Conservation (phyloP, 2,113 vertebrate species). For the human region DNA sequence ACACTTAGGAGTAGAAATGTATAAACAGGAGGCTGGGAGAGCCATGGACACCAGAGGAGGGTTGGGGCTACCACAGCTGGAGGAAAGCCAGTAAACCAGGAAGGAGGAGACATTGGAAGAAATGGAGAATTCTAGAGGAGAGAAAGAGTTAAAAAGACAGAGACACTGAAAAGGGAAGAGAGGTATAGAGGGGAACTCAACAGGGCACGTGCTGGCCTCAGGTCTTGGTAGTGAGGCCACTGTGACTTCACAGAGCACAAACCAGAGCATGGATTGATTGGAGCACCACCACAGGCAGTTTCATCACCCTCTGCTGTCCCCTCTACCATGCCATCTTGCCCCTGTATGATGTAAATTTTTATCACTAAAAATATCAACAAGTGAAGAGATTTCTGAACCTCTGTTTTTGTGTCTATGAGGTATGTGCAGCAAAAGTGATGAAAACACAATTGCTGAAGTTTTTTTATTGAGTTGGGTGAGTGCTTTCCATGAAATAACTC, state of each 20-base stretch:
- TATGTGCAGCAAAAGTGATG: neutral
- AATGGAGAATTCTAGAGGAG: neutral
- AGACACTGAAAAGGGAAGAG: neutral
- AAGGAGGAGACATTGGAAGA: neutral
- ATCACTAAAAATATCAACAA: neutral
- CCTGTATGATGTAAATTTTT: neutral
- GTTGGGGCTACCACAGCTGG: neutral
- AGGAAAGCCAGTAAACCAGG: neutral
- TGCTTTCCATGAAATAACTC: neutral
- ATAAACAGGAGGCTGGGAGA: neutral
- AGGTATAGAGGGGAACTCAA: neutral
- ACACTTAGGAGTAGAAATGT: neutral
- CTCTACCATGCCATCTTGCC: neutral
- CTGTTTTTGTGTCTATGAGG: neutral
- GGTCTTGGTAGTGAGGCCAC: neutral
- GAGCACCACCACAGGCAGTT: accelerated
- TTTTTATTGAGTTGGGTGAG: neutral
- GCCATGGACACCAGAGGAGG: neutral
- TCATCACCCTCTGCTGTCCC: neutral
- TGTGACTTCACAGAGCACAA: neutral
- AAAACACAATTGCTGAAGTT: neutral
- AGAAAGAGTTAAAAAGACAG: neutral
- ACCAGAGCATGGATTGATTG: accelerated
- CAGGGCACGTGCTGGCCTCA: accelerated
- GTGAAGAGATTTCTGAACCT: neutral